phyloP scores from a whole-genome alignment of 2,888 invertebrate genomes.

The Parapristionchus giblindavisi region DNA sequence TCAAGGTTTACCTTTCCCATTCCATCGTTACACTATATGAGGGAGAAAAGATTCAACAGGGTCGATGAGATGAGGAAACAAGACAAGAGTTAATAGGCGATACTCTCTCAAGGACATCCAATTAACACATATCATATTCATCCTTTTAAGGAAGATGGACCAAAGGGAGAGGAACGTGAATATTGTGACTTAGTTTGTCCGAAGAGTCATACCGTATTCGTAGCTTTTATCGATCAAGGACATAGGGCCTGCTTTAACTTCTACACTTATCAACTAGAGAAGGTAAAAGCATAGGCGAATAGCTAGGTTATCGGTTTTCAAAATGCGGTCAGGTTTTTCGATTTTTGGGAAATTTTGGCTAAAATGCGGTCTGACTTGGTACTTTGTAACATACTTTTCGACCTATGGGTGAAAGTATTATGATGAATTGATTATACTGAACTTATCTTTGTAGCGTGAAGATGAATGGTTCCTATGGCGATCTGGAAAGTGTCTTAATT shows the following conservation, averaged over 20 bases:
- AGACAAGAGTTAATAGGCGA: slow-evolving; percentile 33
- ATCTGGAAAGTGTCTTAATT: slow-evolving; percentile 67
- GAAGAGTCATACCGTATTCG: slow-evolving; percentile 66
- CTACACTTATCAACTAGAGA: slow-evolving; percentile 67
- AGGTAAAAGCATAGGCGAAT: slow-evolving; percentile 37
- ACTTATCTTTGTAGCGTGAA: slow-evolving; percentile 41
- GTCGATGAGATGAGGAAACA: slow-evolving; percentile 5
- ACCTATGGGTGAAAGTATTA: no score
- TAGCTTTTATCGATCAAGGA: slow-evolving; percentile 59
- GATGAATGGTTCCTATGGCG: slow-evolving; percentile 62
- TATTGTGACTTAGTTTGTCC: slow-evolving; percentile 68
- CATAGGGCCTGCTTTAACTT: slow-evolving; percentile 68
- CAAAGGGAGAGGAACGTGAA: slow-evolving; percentile 65
- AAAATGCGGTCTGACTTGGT: no score
- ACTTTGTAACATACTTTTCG: no score
- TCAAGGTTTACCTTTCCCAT: slow-evolving; percentile 49
- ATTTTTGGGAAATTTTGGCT: no score
- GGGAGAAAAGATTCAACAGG: slow-evolving; percentile 23
- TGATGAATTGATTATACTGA: not conserved
- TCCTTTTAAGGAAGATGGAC: slow-evolving; percentile 53
- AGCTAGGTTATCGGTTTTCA: no score
- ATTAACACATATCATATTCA: no score
- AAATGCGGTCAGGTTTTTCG: no score
- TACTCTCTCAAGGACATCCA: not conserved
- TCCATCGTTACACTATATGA: not conserved